Evolutionary conservation across 2,888 invertebrate genomes (phyloP), one percentile per base, ranked within the genome.

Genomic region (Polydrusus pterygomalis): DNA sequence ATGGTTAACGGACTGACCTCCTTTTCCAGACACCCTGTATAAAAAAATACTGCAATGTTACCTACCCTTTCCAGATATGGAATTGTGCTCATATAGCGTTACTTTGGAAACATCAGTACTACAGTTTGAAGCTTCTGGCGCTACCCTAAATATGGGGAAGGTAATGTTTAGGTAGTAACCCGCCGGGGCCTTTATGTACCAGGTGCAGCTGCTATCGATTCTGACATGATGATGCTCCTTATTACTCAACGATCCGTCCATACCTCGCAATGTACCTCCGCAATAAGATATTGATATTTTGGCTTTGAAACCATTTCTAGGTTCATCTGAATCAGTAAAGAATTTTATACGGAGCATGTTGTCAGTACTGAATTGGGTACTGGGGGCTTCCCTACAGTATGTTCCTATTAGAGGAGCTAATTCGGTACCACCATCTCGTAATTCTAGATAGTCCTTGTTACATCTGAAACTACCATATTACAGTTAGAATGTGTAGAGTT

Each of bases 391-490:
- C 83, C 96, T 96, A 83, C 88, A 93, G 40, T 68, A 67, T 78
- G 88, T 89, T 0, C 93, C 93, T 49, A 96, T 85, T 0, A 91
- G 81, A 0, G 90, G 90, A 0, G 97, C 91, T 70, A 91, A 83
- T 20, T 89, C 89, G 0, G 96, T 94, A 0, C 93, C 92, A 0
- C 98, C 98, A 86, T 98, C 96, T 78, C 92, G 90, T 8, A 98
- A 83, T 87, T 97, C 96, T 0, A 97, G 89, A 79, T 90, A 94
- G 83, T 95, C 95, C 25, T 84, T 84, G 8, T 81, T 82, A 81
- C 92, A 92, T 17, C 91, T 91, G 78, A 30, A 79, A 78, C n/a
- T n/a, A n/a, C n/a, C n/a, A n/a, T n/a, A n/a, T n/a, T n/a, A n/a
- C n/a, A n/a, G n/a, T n/a, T n/a, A n/a, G n/a, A n/a, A n/a, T n/a